phyloP scores from a whole-genome alignment of 2,113 vertebrate genomes.

The Tenrec ecaudatus region DNA sequence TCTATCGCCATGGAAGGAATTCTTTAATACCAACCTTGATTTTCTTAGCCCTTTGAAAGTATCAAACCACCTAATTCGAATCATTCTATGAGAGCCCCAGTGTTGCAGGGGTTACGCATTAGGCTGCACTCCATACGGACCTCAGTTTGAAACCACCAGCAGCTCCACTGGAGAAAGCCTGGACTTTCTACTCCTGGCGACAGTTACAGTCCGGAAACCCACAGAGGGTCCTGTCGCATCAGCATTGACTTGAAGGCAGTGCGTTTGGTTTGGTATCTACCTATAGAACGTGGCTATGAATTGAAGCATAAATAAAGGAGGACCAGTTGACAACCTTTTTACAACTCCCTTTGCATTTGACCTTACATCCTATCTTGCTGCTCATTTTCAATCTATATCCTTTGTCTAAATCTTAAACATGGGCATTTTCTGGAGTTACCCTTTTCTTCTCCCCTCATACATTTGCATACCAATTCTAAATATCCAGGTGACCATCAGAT shows the following conservation, averaged over 20 bases:
- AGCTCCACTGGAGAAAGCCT: no score
- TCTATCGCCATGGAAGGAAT: neutral
- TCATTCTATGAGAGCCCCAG: neutral
- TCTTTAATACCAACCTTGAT: neutral
- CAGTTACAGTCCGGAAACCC: no score
- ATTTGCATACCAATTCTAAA: neutral
- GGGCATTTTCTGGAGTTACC: neutral
- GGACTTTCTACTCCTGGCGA: no score
- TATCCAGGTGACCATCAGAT: accelerated
- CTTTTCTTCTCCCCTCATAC: neutral
- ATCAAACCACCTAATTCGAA: neutral
- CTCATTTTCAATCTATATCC: neutral
- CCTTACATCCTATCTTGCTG: no score
- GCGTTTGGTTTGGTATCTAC: no score
- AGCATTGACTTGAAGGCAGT: no score
- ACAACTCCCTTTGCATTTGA: neutral
- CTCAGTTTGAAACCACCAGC: no score
- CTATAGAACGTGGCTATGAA: neutral
- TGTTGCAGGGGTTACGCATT: no score
- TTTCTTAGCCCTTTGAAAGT: neutral
- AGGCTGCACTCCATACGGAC: no score
- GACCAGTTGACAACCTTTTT: neutral
- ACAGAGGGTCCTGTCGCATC: no score
- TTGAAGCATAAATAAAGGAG: neutral
- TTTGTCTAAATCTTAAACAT: neutral